A percentile compares a stretch with the other conserved stretches of the same genome.
phyloP scores from a whole-genome alignment of 2,888 invertebrate species.

The Aproaerema taeniolella region DNA sequence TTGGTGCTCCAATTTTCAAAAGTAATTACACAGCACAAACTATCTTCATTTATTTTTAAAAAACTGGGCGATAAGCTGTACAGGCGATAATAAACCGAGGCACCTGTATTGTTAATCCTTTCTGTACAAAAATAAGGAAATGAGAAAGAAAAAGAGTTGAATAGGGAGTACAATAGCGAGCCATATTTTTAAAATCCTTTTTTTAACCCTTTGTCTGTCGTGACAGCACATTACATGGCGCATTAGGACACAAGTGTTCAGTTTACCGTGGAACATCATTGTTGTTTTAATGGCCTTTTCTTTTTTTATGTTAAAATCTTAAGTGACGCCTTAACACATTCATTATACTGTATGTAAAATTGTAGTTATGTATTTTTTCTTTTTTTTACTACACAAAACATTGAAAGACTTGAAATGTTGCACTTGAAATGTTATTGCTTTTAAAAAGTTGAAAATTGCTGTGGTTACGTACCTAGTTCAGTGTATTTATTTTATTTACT shows the following conservation, averaged over 20 bases:
- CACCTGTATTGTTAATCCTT: conserved; percentile 60
- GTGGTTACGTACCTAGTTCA: too few relatives aligned
- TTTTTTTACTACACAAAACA: too few relatives aligned
- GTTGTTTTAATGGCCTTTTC: conserved; percentile 40
- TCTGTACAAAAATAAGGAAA: conserved; percentile 66
- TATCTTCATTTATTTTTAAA: too few relatives aligned
- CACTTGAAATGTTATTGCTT: too few relatives aligned
- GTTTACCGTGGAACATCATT: conserved; percentile 47
- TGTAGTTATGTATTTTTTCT: too few relatives aligned
- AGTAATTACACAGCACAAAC: too few relatives aligned
- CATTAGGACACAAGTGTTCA: conserved; percentile 60
- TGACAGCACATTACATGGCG: conserved; percentile 64
- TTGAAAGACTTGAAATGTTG: too few relatives aligned
- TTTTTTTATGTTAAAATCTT: conserved; percentile 33
- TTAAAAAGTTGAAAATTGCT: too few relatives aligned
- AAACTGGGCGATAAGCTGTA: conserved; percentile 6
- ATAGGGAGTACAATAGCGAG: conserved; percentile 48
- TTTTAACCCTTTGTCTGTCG: conserved; percentile 58
- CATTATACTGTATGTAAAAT: too few relatives aligned
- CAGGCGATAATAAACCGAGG: conserved; percentile 14
- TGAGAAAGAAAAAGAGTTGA: conserved; percentile 62
- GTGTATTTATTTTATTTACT: too few relatives aligned
- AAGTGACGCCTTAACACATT: conserved; percentile 17
- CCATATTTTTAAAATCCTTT: conserved; percentile 66
- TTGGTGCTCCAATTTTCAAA: too few relatives aligned